Conservation (phyloP, 2,888 invertebrate species). For the Plagiodera versicolora region DNA sequence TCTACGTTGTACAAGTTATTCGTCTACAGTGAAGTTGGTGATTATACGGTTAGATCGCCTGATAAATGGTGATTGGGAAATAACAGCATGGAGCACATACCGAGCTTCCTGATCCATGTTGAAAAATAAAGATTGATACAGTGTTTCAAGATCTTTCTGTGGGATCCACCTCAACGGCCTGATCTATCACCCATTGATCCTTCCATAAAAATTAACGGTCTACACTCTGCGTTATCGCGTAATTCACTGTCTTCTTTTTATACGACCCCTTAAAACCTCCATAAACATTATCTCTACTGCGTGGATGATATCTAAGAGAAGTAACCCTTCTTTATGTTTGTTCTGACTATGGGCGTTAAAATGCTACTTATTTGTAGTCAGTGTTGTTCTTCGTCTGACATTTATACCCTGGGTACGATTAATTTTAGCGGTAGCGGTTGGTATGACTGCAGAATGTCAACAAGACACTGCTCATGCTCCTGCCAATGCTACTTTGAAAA, state of each 20-base stretch:
- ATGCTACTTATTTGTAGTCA: constrained; percentile 10
- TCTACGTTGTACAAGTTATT: constrained; percentile 32
- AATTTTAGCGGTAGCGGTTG: too few relatives aligned
- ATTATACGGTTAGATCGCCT: constrained; percentile 44
- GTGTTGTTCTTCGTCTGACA: constrained; percentile 4
- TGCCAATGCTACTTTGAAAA: too few relatives aligned
- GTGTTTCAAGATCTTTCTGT: neutral
- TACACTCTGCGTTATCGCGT: constrained; percentile 15
- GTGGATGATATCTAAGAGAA: constrained; percentile 46
- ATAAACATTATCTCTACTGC: constrained; percentile 49
- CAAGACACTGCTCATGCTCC: too few relatives aligned
- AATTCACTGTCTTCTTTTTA: constrained; percentile 27
- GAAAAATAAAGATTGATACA: constrained; percentile 20
- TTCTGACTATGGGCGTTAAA: constrained; percentile 28
- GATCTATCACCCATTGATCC: constrained; percentile 16
- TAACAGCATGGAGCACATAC: constrained; percentile 45
- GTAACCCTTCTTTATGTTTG: constrained; percentile 43
- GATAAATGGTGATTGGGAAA: constrained; percentile 50
- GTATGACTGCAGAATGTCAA: too few relatives aligned
- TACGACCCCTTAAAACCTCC: constrained; percentile 44
- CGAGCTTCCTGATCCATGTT: constrained; percentile 46
- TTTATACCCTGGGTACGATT: constrained; percentile 1
- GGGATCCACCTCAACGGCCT: neutral
- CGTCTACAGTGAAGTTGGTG: constrained; percentile 42
- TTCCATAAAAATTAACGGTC: constrained; percentile 18